Evolutionary conservation across 2,888 invertebrate species (phyloP).

Genomic region (Tanypteryx hageni): DNA sequence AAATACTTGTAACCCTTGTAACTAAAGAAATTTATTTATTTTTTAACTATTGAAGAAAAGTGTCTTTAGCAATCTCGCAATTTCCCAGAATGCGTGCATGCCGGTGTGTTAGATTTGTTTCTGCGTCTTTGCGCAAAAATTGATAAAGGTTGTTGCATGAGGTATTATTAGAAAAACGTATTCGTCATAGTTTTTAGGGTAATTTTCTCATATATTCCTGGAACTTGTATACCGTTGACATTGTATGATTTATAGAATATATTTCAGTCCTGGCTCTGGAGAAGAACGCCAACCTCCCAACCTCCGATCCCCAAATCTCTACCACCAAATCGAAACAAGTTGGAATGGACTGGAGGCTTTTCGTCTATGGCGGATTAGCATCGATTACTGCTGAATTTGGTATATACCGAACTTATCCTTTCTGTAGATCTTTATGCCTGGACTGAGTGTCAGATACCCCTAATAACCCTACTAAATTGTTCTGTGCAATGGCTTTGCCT

Average conservation of each 20-base stretch:
- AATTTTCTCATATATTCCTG: too few species aligned
- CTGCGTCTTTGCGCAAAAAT: too few species aligned
- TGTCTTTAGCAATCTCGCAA: background rate
- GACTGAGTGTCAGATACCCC: constrained; percentile 48
- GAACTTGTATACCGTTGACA: background rate
- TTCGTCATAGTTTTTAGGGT: too few species aligned
- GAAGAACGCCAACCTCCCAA: background rate
- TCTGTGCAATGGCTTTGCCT: constrained; percentile 40
- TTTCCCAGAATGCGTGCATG: background rate
- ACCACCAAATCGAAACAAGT: constrained; percentile 54
- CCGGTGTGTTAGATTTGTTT: background rate
- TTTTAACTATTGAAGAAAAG: background rate
- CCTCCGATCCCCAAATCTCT: constrained; percentile 36
- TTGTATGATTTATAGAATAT: constrained; percentile 5
- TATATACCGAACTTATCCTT: constrained; percentile 75
- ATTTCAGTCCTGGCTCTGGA: constrained; percentile 48
- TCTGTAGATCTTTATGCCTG: constrained; percentile 65
- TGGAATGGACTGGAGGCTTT: constrained; percentile 94
- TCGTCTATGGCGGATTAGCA: constrained; percentile 95
- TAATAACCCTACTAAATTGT: background rate
- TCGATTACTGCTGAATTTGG: constrained; percentile 96
- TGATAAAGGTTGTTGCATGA: too few species aligned
- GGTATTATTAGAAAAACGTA: too few species aligned
- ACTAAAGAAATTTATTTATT: background rate
- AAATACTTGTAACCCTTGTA: background rate